These are phyloP conservation scores for Tychaedon coryphoeus DNA, from an alignment of 2,113 vertebrate species.

Conservation along the genomic window DNA sequence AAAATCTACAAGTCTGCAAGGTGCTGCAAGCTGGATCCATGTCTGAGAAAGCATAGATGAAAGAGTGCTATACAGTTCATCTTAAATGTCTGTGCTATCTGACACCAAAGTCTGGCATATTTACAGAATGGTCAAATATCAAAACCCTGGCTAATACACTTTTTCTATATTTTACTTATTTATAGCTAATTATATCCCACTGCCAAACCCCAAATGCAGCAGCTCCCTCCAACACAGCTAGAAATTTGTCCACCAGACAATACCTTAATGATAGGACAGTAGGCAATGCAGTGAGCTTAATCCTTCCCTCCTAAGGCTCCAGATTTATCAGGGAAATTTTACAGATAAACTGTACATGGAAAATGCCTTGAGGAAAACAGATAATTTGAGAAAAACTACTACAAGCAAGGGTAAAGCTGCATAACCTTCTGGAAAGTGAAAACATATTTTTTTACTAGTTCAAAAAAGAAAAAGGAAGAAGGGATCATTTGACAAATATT, in stretches of 20 bases:
- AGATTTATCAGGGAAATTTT: conserved; percentile 43
- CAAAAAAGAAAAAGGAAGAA: neutral
- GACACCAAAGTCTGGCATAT: neutral
- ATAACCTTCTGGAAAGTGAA: conserved; percentile 18
- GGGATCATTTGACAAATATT: neutral
- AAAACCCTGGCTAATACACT: neutral
- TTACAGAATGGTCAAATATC: neutral
- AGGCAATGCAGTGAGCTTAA: conserved; percentile 6
- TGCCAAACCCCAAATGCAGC: neutral
- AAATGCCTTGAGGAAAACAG: conserved; percentile 38
- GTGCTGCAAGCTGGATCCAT: neutral
- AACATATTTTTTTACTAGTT: neutral
- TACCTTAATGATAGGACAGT: neutral
- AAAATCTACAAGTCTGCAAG: conserved; percentile 35
- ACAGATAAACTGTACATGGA: conserved; percentile 7
- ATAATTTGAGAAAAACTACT: conserved; percentile 28
- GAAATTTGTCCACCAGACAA: conserved; percentile 10
- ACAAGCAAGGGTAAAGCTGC: neutral
- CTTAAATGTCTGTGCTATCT: neutral
- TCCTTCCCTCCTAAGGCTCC: conserved; percentile 18
- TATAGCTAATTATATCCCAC: neutral
- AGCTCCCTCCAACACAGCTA: neutral
- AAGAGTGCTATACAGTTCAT: neutral
- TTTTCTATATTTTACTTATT: neutral
- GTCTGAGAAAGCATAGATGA: conserved; percentile 12